Conservation (phyloP, 2,797 vertebrate genomes). For the Valencia hispanica region DNA sequence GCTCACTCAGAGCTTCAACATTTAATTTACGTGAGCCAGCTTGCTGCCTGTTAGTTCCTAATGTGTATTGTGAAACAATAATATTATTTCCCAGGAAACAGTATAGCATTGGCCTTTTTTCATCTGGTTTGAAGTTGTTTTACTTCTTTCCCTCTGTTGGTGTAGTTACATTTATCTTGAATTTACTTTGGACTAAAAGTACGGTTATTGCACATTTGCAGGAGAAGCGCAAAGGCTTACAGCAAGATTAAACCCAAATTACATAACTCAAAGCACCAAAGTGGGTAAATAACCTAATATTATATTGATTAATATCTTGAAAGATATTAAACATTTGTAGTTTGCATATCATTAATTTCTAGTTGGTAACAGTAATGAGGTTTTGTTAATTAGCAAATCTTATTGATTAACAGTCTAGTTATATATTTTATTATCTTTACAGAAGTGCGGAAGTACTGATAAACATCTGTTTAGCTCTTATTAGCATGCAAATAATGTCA, state of each 20-base stretch:
- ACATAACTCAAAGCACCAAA: neutral
- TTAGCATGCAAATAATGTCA: neutral
- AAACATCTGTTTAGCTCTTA: neutral
- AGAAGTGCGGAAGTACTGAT: neutral
- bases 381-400: conserved; percentile 15
- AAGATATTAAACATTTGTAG: conserved; percentile 10
- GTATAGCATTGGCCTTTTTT: conserved; percentile 21
- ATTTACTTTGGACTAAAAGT: neutral
- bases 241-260: neutral
- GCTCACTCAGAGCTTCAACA: conserved; percentile 8
- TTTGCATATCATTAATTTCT: neutral
- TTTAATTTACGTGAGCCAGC: conserved; percentile 12
- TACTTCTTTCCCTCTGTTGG: neutral
- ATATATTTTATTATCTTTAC: neutral
- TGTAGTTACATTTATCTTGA: neutral
- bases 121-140: neutral
- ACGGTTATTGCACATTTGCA: neutral
- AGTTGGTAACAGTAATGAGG: neutral
- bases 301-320: neutral
- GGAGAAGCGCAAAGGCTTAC: neutral
- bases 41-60: conserved; percentile 10
- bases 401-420: neutral
- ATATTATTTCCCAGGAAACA: conserved; percentile 15
- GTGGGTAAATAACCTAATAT: neutral
- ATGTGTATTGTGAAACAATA: neutral